These are phyloP conservation scores for Teleogryllus occipitalis DNA, from an alignment of 1,140 invertebrate genomes.

Conservation along the genomic window DNA sequence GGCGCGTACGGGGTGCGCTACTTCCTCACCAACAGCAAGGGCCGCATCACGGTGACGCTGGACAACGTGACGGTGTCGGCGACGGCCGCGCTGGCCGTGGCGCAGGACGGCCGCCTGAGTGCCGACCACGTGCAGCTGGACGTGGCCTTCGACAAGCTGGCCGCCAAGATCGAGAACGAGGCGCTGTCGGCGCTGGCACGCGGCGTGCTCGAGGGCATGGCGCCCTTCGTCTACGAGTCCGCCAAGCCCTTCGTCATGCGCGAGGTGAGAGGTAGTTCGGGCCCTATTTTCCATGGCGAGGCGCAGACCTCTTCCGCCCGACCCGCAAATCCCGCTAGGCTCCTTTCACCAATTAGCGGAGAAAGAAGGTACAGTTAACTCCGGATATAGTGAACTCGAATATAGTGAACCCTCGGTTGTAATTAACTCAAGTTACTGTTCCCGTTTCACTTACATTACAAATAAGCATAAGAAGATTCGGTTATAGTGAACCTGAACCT, in stretches of 20 bases:
- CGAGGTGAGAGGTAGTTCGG: slow-evolving; percentile 52
- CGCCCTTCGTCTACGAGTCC: slow-evolving; percentile 69
- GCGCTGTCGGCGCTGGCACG: slow-evolving; percentile 49
- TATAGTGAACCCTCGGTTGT: too few species aligned
- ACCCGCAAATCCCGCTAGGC: too few species aligned
- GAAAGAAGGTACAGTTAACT: too few species aligned
- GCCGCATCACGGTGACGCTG: slow-evolving; percentile 67
- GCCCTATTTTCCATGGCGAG: too few species aligned
- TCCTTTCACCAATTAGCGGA: too few species aligned
- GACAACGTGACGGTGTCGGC: slow-evolving; percentile 56
- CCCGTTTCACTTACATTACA: too few species aligned
- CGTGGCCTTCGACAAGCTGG: slow-evolving; percentile 63
- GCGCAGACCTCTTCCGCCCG: too few species aligned
- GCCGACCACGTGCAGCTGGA: slow-evolving; percentile 71
- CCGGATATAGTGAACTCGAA: too few species aligned
- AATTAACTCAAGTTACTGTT: too few species aligned
- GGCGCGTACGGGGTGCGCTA: slow-evolving; percentile 66
- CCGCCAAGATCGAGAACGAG: slow-evolving; percentile 71
- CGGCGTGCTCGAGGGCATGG: slow-evolving; percentile 66
- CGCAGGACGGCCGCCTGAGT: slow-evolving; percentile 60
- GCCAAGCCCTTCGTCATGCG: slow-evolving; percentile 74
- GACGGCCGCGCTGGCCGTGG: slow-evolving; percentile 56
- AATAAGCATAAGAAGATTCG: too few species aligned
- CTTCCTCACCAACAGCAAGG: slow-evolving; percentile 57
- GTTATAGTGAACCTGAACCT: too few species aligned